Evolutionary conservation across 92 coral and sea anemone genomes (phyloP), one percentile per base, ranked within the genome.

Genomic region (Zoanthus gigantus): DNA sequence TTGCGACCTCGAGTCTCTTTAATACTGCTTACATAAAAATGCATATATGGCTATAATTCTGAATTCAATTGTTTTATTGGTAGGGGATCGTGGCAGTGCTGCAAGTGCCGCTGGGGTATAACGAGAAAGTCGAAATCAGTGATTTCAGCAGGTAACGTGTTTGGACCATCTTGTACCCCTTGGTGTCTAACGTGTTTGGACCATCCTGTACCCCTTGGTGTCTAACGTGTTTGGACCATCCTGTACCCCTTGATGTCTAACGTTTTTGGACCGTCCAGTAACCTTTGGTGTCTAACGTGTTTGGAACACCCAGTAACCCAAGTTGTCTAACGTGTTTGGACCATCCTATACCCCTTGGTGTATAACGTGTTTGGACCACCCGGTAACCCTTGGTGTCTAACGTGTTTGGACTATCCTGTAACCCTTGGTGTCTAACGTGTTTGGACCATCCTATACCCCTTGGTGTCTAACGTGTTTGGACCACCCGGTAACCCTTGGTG

Each of bases 1-100:
- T 1, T 37, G 42, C 42, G 42, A 37, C 42, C 42, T 37, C 42
- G 3, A 4, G 2, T 37, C 3, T 37, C 42, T 37, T 37, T 37
- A 0, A 37, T 1, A 63, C 9, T 63, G 7, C 9, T 47, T 12
- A n/a, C 18, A 48, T 75, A 76, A 37, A 10, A 48, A 74, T 6
- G 10, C 14, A 1, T 16, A 13, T 46, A 7, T 52, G 10, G 31
- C 48, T 61, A 0, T 4, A 9, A 29, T 69, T 3, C 5, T 29
- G 16, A 37, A 15, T 2, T 69, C 28, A 29, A 50, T 47, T 17
- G 63, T 47, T 44, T 58, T 48, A 74, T 8, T 30, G 30, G 18
- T 77, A 96, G 98, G 88, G 98, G 98, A 23, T 83, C 90, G 12
- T 96, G 98, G 98, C 86, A 86, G 44, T 96, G 98, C 78, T 90